Conservation (phyloP, 2,888 invertebrate genomes). For the Seira musarum region DNA sequence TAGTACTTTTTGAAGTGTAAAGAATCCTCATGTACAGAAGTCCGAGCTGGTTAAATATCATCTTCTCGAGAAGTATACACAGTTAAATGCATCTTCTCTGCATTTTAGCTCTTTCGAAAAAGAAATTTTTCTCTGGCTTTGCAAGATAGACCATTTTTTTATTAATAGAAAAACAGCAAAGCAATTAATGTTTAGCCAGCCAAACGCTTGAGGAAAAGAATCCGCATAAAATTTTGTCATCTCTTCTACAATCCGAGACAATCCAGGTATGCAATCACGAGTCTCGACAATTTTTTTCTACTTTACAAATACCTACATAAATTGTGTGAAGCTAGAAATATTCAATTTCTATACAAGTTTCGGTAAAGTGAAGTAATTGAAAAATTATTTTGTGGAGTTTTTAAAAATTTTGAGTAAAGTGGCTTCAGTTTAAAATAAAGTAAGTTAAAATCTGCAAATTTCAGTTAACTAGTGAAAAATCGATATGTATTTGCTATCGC, state of each 20-base stretch:
- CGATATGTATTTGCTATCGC: too few relatives aligned
- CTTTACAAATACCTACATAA: too few relatives aligned
- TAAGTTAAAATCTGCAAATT: too few relatives aligned
- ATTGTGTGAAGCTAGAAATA: too few relatives aligned
- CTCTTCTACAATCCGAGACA: not conserved
- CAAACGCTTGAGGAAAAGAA: not conserved
- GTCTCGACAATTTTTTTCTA: too few relatives aligned
- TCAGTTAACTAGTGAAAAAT: too few relatives aligned
- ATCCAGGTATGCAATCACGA: not conserved
- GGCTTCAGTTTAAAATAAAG: too few relatives aligned
- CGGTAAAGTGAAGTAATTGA: too few relatives aligned
- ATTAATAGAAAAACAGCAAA: conserved; percentile 24
- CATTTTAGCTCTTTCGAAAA: conserved; percentile 20
- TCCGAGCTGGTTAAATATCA: conserved; percentile 17
- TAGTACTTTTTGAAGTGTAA: not conserved
- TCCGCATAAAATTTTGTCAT: not conserved
- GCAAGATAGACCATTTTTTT: not conserved
- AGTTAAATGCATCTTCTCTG: conserved; percentile 15
- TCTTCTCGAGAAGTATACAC: not conserved
- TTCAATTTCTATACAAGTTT: too few relatives aligned
- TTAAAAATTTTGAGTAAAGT: too few relatives aligned
- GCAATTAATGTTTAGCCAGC: not conserved
- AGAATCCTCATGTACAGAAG: conserved; percentile 44
- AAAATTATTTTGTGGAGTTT: too few relatives aligned
- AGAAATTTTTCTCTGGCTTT: conserved; percentile 8